A percentile compares a stretch with the other conserved stretches of the same genome.
These are phyloP conservation scores for Erynnis tages DNA, from an alignment of 2,888 invertebrate genomes.

Conservation along the genomic window DNA sequence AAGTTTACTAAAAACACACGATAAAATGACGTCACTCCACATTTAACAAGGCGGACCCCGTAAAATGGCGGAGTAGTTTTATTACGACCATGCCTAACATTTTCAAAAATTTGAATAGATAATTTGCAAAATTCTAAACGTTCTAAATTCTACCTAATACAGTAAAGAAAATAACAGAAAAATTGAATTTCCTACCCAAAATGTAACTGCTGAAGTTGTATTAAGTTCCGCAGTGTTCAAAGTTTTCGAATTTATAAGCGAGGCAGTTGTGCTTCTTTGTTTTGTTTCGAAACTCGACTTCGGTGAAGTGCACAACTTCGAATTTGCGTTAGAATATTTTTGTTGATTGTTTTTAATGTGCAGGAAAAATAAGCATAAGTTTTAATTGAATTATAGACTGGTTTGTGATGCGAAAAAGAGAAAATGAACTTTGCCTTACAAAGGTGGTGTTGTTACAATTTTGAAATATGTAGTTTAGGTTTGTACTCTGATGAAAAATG, in stretches of 20 bases:
- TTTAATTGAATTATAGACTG: too few species aligned
- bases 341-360: neutral
- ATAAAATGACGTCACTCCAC: too few species aligned
- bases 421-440: too few species aligned
- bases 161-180: constrained; percentile 14
- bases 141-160: neutral
- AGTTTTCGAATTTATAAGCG: constrained; percentile 22
- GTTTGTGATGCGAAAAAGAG: too few species aligned
- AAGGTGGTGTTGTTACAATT: too few species aligned
- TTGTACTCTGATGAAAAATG: too few species aligned
- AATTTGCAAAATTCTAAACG: neutral
- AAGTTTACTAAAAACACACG: too few species aligned
- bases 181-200: constrained; percentile 27
- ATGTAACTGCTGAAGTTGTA: constrained; percentile 26
- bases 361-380: neutral
- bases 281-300: constrained; percentile 11
- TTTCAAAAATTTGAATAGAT: too few species aligned
- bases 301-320: neutral
- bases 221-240: constrained; percentile 20
- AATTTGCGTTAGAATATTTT: constrained; percentile 19
- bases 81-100: too few species aligned
- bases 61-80: too few species aligned
- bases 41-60: too few species aligned
- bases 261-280: constrained; percentile 16
- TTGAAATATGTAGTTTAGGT: too few species aligned